phyloP scores from a whole-genome alignment of 2,888 invertebrate genomes.

The Odontocerum albicorne region DNA sequence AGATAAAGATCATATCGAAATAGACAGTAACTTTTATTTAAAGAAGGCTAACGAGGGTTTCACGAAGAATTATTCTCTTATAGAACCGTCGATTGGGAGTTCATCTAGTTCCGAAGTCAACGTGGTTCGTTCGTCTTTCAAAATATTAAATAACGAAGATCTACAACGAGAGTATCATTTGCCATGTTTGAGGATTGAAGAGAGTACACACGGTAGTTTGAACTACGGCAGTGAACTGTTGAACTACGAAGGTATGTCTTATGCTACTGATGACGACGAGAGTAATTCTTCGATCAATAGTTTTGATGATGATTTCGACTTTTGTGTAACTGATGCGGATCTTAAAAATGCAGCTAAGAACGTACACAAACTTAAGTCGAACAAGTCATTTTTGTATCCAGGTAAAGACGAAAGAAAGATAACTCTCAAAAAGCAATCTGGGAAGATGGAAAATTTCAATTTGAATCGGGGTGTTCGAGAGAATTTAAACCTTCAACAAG shows the following conservation, averaged over 20 bases:
- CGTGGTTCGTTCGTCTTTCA: neutral
- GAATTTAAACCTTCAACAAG: slow-evolving; percentile 50
- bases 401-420: slow-evolving; percentile 39
- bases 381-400: slow-evolving; percentile 30
- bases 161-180: neutral
- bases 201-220: neutral
- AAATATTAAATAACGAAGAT: neutral
- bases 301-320: slow-evolving; percentile 24
- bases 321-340: slow-evolving; percentile 4
- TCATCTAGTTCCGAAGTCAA: neutral
- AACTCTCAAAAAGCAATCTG: slow-evolving; percentile 49
- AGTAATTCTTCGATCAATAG: slow-evolving; percentile 28
- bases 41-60: slow-evolving; percentile 4
- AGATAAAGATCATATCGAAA: neutral
- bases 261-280: slow-evolving; percentile 23
- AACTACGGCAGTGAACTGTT: neutral
- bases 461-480: slow-evolving; percentile 48
- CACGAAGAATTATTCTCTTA: neutral
- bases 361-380: slow-evolving; percentile 1
- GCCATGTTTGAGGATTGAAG: slow-evolving; percentile 2
- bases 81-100: neutral
- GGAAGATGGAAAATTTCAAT: slow-evolving; percentile 55
- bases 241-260: slow-evolving; percentile 1
- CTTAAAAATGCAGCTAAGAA: neutral
- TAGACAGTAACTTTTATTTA: slow-evolving; percentile 21